These are phyloP conservation scores for Saguinus midas DNA, from an alignment of 2,113 vertebrate genomes.

Conservation along the genomic window DNA sequence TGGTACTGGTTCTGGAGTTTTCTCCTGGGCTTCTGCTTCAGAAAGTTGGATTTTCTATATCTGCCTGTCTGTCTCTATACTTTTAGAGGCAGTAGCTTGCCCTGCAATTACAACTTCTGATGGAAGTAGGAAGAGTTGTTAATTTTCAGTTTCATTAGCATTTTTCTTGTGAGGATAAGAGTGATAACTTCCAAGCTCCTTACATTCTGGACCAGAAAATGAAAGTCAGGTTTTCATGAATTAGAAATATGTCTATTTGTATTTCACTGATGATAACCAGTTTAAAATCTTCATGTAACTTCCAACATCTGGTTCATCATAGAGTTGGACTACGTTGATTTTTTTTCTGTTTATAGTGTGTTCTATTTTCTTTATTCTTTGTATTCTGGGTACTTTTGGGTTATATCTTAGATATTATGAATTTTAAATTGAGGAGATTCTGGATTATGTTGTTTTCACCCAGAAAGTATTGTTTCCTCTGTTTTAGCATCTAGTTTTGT, in stretches of 20 bases:
- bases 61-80: neutral
- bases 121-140: slow-evolving; percentile 5
- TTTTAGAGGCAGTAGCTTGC: neutral
- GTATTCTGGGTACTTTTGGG: neutral
- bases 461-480: slow-evolving; percentile 24
- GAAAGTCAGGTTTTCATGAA: slow-evolving; percentile 35
- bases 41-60: neutral
- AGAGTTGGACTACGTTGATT: neutral
- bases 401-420: neutral
- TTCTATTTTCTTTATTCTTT: slow-evolving; percentile 21
- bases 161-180: slow-evolving; percentile 1
- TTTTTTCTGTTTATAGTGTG: neutral
- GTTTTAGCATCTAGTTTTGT: neutral
- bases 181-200: neutral
- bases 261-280: neutral
- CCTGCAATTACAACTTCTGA: neutral
- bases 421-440: neutral
- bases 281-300: neutral
- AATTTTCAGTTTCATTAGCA: slow-evolving; percentile 1
- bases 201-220: neutral
- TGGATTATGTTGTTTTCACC: neutral
- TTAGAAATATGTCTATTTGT: neutral
- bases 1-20: neutral
- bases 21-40: neutral
- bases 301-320: slow-evolving; percentile 11